Conservation (phyloP, 1,140 invertebrate species). For the Vollenhovia emeryi region DNA sequence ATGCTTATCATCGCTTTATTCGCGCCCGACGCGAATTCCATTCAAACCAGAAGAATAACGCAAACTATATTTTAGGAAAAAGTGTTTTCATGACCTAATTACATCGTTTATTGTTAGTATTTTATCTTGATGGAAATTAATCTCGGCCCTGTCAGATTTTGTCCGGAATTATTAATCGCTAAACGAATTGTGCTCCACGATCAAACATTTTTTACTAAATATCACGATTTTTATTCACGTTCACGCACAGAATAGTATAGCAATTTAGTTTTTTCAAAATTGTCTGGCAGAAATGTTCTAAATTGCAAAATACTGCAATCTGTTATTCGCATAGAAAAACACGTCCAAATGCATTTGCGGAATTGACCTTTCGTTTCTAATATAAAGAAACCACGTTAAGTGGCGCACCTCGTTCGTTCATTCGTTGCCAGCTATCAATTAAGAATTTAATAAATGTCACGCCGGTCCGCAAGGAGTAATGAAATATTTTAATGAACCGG, state of each 20-base stretch:
- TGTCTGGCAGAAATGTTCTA: background rate
- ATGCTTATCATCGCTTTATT: background rate
- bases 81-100: conserved; percentile 21
- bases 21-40: background rate
- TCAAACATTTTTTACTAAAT: background rate
- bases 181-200: background rate
- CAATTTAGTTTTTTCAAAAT: background rate
- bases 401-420: background rate
- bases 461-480: conserved; percentile 18
- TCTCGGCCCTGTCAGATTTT: background rate
- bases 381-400: conserved; percentile 34
- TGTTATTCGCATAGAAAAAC: background rate
- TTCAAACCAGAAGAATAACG: background rate
- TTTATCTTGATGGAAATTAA: conserved; percentile 44
- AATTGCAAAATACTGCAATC: background rate
- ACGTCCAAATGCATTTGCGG: conserved; percentile 17
- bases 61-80: background rate
- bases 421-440: conserved; percentile 51
- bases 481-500: conserved; percentile 55
- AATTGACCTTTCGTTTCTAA: background rate
- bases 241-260: background rate
- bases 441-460: conserved; percentile 68
- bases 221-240: background rate
- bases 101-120: conserved; percentile 9
- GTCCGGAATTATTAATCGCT: conserved; percentile 3